Evolutionary conservation across 2,113 vertebrate species (phyloP).

Genomic region (Aspiorhynchus laticeps): DNA sequence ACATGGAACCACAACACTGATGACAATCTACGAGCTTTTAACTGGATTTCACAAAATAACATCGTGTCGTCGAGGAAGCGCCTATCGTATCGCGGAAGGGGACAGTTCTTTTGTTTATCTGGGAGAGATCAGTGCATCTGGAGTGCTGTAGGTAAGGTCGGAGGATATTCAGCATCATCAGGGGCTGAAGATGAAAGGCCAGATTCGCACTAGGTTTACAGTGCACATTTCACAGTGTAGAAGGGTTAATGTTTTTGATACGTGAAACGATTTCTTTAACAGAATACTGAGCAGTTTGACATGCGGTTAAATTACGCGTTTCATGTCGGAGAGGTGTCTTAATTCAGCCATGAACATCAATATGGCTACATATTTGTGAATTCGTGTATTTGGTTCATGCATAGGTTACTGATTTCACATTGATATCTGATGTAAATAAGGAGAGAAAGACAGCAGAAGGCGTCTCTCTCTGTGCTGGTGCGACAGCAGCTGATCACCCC

Average conservation of each 20-base stretch:
- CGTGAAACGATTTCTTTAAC: background rate
- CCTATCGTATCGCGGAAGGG: background rate
- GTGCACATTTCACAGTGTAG: background rate
- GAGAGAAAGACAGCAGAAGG: background rate
- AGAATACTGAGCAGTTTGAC: background rate
- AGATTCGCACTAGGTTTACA: background rate
- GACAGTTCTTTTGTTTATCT: slow-evolving; percentile 41
- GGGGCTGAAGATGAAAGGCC: background rate
- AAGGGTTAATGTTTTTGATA: background rate
- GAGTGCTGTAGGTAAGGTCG: slow-evolving; percentile 38
- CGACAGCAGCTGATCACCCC: background rate
- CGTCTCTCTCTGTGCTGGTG: background rate
- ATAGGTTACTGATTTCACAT: background rate
- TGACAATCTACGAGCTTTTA: background rate
- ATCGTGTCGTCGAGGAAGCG: background rate
- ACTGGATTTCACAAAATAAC: slow-evolving; percentile 9
- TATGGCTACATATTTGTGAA: background rate
- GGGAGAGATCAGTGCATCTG: slow-evolving; percentile 43
- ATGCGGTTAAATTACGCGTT: background rate
- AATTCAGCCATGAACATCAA: background rate
- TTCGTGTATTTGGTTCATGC: background rate
- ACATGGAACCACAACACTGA: slow-evolving; percentile 4
- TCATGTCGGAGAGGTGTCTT: background rate
- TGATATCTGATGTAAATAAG: background rate
- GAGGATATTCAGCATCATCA: slow-evolving; percentile 34